Conservation (phyloP, 2,113 vertebrate species). For the Mirza zaza region DNA sequence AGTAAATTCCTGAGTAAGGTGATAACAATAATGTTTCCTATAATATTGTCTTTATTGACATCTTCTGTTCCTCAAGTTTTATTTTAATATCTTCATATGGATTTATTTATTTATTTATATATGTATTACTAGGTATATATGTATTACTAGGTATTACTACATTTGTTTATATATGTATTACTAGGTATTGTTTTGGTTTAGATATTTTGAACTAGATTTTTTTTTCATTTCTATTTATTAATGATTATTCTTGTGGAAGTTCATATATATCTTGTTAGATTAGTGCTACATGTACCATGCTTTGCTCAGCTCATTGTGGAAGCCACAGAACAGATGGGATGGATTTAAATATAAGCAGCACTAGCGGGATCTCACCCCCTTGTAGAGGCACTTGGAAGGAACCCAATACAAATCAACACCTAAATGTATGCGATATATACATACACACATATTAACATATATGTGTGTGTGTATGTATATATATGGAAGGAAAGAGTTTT, state of each 20-base stretch:
- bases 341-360: constrained; percentile 24
- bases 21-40: neutral
- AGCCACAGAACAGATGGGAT: neutral
- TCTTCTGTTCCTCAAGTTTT: neutral
- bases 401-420: neutral
- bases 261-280: neutral
- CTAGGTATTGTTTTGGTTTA: neutral
- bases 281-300: neutral
- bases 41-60: neutral
- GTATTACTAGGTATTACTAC: no score
- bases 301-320: constrained; percentile 1
- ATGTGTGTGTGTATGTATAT: neutral
- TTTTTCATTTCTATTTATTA: neutral
- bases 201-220: neutral
- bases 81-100: neutral
- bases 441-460: neutral
- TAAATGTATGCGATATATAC: neutral
- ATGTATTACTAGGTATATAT: neutral
- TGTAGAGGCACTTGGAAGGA: neutral
- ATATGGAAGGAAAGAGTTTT: neutral
- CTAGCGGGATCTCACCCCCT: neutral
- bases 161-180: neutral
- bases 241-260: neutral
- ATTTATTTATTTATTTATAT: neutral
- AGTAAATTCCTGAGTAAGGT: neutral